Evolutionary conservation across 1,140 invertebrate species (phyloP).

Genomic region (Anagrus nilaparvatae): DNA sequence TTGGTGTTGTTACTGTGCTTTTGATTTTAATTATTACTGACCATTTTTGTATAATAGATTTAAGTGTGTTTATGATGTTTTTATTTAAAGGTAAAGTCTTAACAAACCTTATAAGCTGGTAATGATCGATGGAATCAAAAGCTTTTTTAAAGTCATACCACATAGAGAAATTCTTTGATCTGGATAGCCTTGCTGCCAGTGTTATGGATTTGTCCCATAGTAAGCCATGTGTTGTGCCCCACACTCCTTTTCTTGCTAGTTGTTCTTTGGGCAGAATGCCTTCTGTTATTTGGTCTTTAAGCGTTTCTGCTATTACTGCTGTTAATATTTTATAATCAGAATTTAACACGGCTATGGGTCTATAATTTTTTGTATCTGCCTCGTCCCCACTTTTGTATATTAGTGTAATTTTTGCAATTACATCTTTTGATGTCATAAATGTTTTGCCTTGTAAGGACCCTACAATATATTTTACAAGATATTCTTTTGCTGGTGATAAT

Average conservation of each 20-base stretch:
- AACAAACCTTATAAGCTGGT: slow-evolving; percentile 10
- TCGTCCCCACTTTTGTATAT: slow-evolving; percentile 12
- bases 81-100: slow-evolving; percentile 10
- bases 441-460: neutral
- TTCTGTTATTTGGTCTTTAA: too few relatives aligned
- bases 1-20: neutral
- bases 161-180: slow-evolving; percentile 10
- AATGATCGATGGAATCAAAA: slow-evolving; percentile 17
- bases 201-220: too few relatives aligned
- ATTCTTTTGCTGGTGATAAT: slow-evolving; percentile 6
- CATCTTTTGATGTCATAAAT: slow-evolving; percentile 3
- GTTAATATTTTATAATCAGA: slow-evolving; percentile 22
- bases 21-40: neutral
- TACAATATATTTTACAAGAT: slow-evolving; percentile 2
- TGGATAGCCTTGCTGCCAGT: too few relatives aligned
- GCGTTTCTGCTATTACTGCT: too few relatives aligned
- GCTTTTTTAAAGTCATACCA: slow-evolving; percentile 21
- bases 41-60: neutral
- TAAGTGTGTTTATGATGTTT: slow-evolving; percentile 7
- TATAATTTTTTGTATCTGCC: slow-evolving; percentile 8
- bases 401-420: slow-evolving; percentile 10
- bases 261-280: too few relatives aligned
- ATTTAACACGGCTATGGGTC: slow-evolving; percentile 15
- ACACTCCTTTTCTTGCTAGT: too few relatives aligned
- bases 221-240: too few relatives aligned